A percentile compares a stretch with the other conserved stretches of the same genome.
Evolutionary conservation across 2,797 vertebrate genomes (phyloP).

Genomic region (Prionace glauca): DNA sequence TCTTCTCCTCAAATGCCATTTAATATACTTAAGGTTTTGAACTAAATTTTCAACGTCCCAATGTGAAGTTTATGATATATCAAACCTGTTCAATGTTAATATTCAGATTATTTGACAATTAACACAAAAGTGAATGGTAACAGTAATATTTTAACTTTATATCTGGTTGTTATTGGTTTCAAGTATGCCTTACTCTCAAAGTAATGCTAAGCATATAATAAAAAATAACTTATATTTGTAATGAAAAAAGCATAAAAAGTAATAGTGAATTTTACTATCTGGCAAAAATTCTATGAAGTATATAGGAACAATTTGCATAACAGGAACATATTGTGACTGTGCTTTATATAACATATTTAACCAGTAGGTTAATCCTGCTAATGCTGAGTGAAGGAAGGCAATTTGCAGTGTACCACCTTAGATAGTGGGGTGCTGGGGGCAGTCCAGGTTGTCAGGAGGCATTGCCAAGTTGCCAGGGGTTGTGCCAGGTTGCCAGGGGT

Average conservation of each 20-base stretch:
- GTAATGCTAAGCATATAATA: background rate
- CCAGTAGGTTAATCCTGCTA: background rate
- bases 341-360: background rate
- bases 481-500: too few species aligned
- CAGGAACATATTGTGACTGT: background rate
- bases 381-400: background rate
- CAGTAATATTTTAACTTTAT: background rate
- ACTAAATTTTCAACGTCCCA: background rate
- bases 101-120: background rate
- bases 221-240: background rate
- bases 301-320: background rate
- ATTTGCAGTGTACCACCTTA: background rate
- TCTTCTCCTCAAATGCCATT: background rate
- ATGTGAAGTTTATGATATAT: background rate
- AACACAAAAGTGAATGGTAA: background rate
- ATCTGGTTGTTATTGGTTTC: background rate
- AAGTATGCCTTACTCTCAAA: background rate
- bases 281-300: background rate
- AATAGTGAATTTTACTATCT: background rate
- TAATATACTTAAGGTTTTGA: background rate
- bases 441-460: too few species aligned
- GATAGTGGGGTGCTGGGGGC: background rate
- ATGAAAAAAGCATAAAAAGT: background rate
- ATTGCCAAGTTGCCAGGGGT: too few species aligned
- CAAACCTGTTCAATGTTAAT: background rate